Conservation (phyloP, 2,888 invertebrate genomes). For the Sinopyrophorus schimmeli region DNA sequence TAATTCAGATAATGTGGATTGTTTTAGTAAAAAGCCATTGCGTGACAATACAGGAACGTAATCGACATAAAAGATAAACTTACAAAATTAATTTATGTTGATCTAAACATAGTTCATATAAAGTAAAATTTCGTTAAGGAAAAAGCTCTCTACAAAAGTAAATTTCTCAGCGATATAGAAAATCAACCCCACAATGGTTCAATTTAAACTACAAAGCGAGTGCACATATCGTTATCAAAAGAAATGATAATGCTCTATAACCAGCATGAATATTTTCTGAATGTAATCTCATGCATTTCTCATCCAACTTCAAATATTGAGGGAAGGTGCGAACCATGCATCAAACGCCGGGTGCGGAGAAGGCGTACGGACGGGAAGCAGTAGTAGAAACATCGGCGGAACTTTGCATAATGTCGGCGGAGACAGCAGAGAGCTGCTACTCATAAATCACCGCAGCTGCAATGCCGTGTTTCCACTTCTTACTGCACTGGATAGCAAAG, state of each 20-base stretch:
- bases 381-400: slow-evolving; percentile 51
- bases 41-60: too few relatives aligned
- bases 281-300: slow-evolving; percentile 41
- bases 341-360: slow-evolving; percentile 41
- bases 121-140: too few relatives aligned
- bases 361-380: slow-evolving; percentile 40
- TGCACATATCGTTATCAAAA: slow-evolving; percentile 39
- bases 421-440: slow-evolving; percentile 54
- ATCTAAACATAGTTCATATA: not conserved
- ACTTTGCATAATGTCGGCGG: slow-evolving; percentile 57
- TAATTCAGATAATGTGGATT: too few relatives aligned
- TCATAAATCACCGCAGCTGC: slow-evolving; percentile 54
- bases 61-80: too few relatives aligned
- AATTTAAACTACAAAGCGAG: slow-evolving; percentile 27
- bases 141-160: too few relatives aligned
- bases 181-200: slow-evolving; percentile 31
- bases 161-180: slow-evolving; percentile 15
- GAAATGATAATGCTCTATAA: slow-evolving; percentile 41
- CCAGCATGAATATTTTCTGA: slow-evolving; percentile 43
- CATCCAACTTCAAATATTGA: slow-evolving; percentile 40
- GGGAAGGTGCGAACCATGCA: slow-evolving; percentile 45
- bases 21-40: too few relatives aligned
- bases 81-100: too few relatives aligned
- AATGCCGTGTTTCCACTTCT: slow-evolving; percentile 33
- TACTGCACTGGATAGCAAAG: slow-evolving; percentile 25